Evolutionary conservation across 2,797 vertebrate genomes (phyloP), one percentile per base, ranked within the genome.

Genomic region (Tokudaia tokunoshimensis): DNA sequence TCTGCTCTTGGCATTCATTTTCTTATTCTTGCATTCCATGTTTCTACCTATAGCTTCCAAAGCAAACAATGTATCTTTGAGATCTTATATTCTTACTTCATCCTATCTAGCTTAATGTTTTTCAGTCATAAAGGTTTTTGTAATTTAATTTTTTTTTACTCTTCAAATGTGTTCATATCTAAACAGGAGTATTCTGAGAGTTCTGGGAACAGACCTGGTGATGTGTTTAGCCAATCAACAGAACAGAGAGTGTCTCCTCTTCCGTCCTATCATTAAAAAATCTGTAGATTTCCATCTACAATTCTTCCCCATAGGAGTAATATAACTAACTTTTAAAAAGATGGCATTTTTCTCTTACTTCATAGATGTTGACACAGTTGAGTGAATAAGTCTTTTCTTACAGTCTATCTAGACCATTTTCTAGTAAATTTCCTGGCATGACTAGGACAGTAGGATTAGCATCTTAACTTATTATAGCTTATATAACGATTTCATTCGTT

Each of bases 191-290:
- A 57, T 17, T 92, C 11, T 57, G 10, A 59, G 44, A 41, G 19
- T 91, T 91, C 3, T 17, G 37, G 24, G 24, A 78, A 63, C 1
- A 78, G 55, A 7, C 9, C 75, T 79, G 26, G 13, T 82, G 13
- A 6, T 61, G 24, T 89, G 19, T n/a, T 67, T 6, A 19, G 10
- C 15, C 7, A 37, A 80, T 19, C 44, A 44, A 61, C 1, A 63
- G 5, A 61, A 3, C 22, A 70, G 13, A 31, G 0, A 0, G 1
- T 17, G 1, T 85, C 15, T 34, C 0, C 29, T 14, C 4, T 47
- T 2, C 31, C 3, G n/a, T 41, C 59, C 5, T 74, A 67, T 11
- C 17, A 11, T 57, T 92, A 52, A 65, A 41, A 41, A 7, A 14
- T 81, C 82, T 57, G 4, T 65, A 6, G 2, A 20, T 91, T 91